Percentiles rank a stretch among this genome's conserved stretches.
These are phyloP conservation scores for Cabera pusaria DNA, from an alignment of 2,888 invertebrate genomes.

Conservation along the genomic window DNA sequence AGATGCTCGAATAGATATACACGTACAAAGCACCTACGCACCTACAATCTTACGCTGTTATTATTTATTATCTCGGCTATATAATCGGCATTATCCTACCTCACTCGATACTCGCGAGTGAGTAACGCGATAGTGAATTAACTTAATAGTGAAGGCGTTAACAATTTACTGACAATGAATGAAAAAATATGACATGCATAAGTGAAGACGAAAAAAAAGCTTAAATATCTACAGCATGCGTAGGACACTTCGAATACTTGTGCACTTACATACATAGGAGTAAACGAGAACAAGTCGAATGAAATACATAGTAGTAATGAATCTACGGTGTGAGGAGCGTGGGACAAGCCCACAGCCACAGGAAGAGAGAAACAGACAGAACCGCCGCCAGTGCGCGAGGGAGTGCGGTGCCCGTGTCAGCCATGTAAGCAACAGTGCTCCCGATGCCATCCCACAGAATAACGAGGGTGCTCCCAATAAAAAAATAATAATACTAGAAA, in stretches of 20 bases:
- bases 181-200: constrained; percentile 28
- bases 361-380: constrained; percentile 84
- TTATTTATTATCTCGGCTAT: no score
- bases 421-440: constrained; percentile 76
- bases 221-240: constrained; percentile 26
- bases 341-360: constrained; percentile 81
- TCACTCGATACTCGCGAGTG: constrained; percentile 16
- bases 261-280: constrained; percentile 27
- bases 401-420: constrained; percentile 75
- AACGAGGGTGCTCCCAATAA: constrained; percentile 68
- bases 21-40: constrained; percentile 27
- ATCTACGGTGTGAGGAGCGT: constrained; percentile 68
- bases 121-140: constrained; percentile 13
- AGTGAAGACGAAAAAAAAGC: constrained; percentile 30
- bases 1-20: constrained; percentile 12
- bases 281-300: constrained; percentile 18
- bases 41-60: constrained; percentile 18
- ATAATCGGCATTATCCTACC: constrained; percentile 13
- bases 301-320: constrained; percentile 41
- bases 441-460: constrained; percentile 61
- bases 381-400: constrained; percentile 80
- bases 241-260: constrained; percentile 25
- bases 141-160: no score
- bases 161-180: constrained; percentile 17
- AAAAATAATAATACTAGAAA: constrained; percentile 51